phyloP scores from a whole-genome alignment of 2,888 invertebrate species.

The Liposcelis brunnea region DNA sequence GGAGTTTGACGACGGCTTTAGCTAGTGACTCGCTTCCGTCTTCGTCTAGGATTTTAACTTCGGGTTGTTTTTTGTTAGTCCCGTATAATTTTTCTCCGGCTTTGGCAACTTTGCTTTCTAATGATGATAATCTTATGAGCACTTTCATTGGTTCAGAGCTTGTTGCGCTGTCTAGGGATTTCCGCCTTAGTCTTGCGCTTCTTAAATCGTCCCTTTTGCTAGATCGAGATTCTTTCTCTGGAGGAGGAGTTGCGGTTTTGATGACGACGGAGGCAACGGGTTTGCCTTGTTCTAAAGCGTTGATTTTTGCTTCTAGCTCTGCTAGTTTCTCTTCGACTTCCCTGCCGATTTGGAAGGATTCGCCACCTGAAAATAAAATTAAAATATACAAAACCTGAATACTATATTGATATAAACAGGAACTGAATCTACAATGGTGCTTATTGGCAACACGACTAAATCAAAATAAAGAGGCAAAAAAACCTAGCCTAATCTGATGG shows the following conservation, averaged over 20 bases:
- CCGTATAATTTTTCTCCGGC: no score
- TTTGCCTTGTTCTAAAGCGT: conserved; percentile 37
- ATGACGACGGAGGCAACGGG: conserved; percentile 25
- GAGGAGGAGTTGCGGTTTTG: conserved; percentile 5
- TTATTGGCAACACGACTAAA: no score
- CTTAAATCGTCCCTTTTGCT: conserved; percentile 18
- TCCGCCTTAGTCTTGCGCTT: conserved; percentile 44
- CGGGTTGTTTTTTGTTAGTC: conserved; percentile 1
- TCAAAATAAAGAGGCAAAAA: no score
- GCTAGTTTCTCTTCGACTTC: conserved; percentile 70
- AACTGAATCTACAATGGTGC: no score
- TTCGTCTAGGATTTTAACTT: conserved; percentile 2
- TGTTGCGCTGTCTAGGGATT: conserved; percentile 61
- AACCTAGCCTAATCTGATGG: no score
- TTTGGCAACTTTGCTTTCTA: conserved; percentile 8
- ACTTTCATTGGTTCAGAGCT: conserved; percentile 67
- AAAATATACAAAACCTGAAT: no score
- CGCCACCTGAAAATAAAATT: no score
- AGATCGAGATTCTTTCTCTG: conserved; percentile 3
- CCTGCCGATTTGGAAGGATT: conserved; percentile 61
- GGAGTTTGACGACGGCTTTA: conserved; percentile 5
- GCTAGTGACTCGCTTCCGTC: not conserved
- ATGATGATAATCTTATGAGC: conserved; percentile 39
- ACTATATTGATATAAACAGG: no score
- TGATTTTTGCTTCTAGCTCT: conserved; percentile 63